phyloP scores from a whole-genome alignment of 2,888 invertebrate genomes.

The Coenonympha glycerion region DNA sequence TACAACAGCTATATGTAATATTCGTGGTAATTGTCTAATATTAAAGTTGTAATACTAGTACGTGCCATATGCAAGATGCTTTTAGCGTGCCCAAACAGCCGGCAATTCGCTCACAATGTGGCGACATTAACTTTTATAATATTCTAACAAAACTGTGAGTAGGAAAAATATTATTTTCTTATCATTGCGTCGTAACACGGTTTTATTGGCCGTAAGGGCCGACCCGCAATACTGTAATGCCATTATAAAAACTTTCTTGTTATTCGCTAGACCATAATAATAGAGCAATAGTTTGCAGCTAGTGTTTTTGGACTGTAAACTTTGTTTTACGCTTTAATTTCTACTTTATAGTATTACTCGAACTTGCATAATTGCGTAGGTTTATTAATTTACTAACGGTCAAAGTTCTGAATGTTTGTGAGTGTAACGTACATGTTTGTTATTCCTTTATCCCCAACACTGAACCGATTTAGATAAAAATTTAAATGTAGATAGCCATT shows the following conservation, averaged over 20 bases:
- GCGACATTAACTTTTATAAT: constrained; percentile 10
- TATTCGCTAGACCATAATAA: background rate
- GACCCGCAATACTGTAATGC: constrained; percentile 8
- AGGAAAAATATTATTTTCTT: constrained; percentile 8
- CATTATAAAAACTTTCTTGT: constrained; percentile 1
- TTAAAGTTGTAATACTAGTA: no score
- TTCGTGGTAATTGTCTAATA: no score
- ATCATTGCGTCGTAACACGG: constrained; percentile 8
- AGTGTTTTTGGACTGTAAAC: background rate
- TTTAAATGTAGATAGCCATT: no score
- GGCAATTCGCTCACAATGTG: constrained; percentile 1
- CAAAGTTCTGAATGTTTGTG: no score
- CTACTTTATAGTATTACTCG: background rate
- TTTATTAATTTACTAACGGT: no score
- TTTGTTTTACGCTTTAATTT: background rate
- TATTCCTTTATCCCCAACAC: no score
- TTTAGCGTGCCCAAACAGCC: background rate
- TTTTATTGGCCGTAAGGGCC: constrained; percentile 1
- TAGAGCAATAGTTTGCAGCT: background rate
- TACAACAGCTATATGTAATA: no score
- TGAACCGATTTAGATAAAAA: no score
- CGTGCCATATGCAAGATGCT: background rate
- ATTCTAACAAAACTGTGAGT: constrained; percentile 8
- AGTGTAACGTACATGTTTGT: no score
- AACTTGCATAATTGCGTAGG: background rate